phyloP scores from a whole-genome alignment of 2,888 invertebrate genomes.

The Stratiomys singularior region DNA sequence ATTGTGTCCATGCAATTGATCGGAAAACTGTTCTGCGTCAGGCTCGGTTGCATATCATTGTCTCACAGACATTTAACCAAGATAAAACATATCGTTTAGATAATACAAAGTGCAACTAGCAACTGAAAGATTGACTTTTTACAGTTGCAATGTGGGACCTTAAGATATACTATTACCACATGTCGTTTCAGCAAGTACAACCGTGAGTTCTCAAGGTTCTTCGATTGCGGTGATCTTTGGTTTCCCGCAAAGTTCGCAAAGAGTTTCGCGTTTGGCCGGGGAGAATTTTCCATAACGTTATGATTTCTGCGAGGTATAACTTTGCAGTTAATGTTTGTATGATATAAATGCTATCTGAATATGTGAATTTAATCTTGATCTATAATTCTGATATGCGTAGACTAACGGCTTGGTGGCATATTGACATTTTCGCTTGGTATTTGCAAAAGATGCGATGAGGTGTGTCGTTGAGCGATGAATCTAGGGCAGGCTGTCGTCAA shows the following conservation, averaged over 20 bases:
- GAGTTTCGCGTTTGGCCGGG: not conserved
- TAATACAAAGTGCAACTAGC: slow-evolving; percentile 34
- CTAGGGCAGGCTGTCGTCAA: no score
- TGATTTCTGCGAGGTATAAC: not conserved
- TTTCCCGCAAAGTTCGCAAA: not conserved
- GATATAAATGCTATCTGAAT: no score
- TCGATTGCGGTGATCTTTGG: not conserved
- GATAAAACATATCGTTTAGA: slow-evolving; percentile 34
- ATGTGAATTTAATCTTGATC: no score
- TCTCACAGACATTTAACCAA: slow-evolving; percentile 24
- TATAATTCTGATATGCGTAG: no score
- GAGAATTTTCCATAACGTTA: not conserved
- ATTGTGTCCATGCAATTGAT: not conserved
- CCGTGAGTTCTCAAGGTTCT: slow-evolving; percentile 7
- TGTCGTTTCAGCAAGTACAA: no score
- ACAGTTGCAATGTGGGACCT: slow-evolving; percentile 26
- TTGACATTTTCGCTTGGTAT: no score
- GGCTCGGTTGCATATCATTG: slow-evolving; percentile 33
- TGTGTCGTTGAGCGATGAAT: no score
- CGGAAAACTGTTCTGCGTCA: not conserved
- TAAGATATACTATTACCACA: slow-evolving; percentile 6
- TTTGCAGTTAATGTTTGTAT: no score
- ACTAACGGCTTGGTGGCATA: no score
- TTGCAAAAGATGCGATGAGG: no score
- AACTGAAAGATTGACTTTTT: slow-evolving; percentile 27